Evolutionary conservation across 2,888 invertebrate genomes (phyloP), one percentile per base, ranked within the genome.

Genomic region (Conistra vaccinii): DNA sequence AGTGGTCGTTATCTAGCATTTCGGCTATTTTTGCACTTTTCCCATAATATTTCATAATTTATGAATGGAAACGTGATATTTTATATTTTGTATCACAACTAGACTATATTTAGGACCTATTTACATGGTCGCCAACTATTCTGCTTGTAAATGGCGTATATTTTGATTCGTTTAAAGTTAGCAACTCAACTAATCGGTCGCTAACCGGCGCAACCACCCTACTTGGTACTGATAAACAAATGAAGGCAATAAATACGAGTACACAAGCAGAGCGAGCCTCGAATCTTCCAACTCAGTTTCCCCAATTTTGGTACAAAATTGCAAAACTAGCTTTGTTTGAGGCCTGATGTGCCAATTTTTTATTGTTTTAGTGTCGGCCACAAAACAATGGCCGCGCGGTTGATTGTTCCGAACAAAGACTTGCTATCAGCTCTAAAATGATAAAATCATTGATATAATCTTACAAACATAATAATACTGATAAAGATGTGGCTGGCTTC

Each of bases 341-440:
- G 84, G 88, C 85, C 66, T 90, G 88, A 89, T 90, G 89, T 91
- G 91, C 90, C 89, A 92, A 91, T 91, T 77, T 92, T 82, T 92
- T 90, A 91, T 90, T 92, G 91, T 91, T 92, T 90, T 90, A 92
- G 89, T 89, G 91, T 92, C 62, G 58, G 75, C 81, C 73, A 60
- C 78, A 87, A 92, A 91, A 95, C 94, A 95, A 94, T 93, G 89
- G 92, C 60, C 61, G 75, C 69, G 85, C 84, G 80, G 88, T 86
- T 86, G 89, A 87, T 92, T 90, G 91, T 88, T 91, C 62, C 69
- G 81, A 93, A 95, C 94, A 95, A 95, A 94, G 92, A 83, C 86
- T 55, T 60, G 82, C 88, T 93, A 94, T 93, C 93, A 90, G 90
- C 88, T 76, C 67, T 77, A 85, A 88, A 87, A 81, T 90, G 93